Evolutionary conservation across 1,140 invertebrate species (phyloP).

Genomic region (Pomacea maculata): DNA sequence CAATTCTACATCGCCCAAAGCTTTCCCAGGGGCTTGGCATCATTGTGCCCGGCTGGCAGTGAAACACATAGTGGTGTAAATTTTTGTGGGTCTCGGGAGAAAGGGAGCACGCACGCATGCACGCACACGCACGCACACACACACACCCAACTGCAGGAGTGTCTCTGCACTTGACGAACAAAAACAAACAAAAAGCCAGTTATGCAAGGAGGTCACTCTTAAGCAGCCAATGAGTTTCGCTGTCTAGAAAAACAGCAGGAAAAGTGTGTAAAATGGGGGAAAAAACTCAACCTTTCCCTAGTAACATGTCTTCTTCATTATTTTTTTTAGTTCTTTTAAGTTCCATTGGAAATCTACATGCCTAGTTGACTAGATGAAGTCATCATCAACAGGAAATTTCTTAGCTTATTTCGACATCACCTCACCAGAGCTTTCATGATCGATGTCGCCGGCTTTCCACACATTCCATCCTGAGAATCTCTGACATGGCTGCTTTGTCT

Average conservation of each 20-base stretch:
- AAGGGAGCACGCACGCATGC: not conserved
- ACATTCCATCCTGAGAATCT: no score
- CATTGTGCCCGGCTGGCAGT: not conserved
- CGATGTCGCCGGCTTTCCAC: no score
- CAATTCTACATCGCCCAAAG: conserved; percentile 1
- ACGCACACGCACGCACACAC: not conserved
- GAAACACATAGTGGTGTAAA: conserved; percentile 5
- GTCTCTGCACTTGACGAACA: no score
- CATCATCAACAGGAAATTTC: not conserved
- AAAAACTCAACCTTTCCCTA: not conserved
- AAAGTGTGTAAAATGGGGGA: not conserved
- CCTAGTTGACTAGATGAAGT: not conserved
- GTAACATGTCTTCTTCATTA: not conserved
- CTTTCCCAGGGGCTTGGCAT: not conserved
- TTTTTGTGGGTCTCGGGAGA: not conserved
- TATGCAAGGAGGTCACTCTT: no score
- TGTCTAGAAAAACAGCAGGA: not conserved
- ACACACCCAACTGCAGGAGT: not conserved
- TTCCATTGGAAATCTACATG: not conserved
- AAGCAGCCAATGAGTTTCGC: no score
- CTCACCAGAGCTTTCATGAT: no score
- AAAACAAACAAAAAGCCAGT: no score
- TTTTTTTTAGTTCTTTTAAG: not conserved
- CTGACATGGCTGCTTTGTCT: no score
- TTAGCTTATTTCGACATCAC: not conserved